These are phyloP conservation scores for Romanogobio albipinnatus DNA, from an alignment of 2,113 vertebrate species.

Conservation along the genomic window DNA sequence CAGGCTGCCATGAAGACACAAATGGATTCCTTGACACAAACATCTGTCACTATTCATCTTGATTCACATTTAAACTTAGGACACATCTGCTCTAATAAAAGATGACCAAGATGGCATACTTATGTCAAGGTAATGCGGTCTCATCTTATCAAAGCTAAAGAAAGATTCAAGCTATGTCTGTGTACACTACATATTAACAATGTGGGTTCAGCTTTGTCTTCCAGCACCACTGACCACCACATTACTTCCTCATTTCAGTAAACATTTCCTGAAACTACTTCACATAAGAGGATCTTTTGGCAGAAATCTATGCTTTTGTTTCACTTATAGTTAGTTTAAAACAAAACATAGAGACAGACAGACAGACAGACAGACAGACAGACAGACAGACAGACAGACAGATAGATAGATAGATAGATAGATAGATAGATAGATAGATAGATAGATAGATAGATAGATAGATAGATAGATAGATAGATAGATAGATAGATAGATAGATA, in stretches of 20 bases:
- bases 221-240: background rate
- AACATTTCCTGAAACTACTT: slow-evolving; percentile 51
- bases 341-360: background rate
- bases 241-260: slow-evolving; percentile 45
- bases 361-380: background rate
- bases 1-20: background rate
- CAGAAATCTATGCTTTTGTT: background rate
- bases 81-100: background rate
- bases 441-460: background rate
- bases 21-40: slow-evolving; percentile 3
- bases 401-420: background rate
- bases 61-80: background rate
- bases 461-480: background rate
- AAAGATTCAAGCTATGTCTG: background rate
- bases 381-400: fast-evolving
- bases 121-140: too few relatives aligned
- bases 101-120: background rate
- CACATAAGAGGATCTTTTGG: background rate
- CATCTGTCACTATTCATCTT: background rate
- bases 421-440: background rate
- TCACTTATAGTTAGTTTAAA: background rate
- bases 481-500: background rate
- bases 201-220: background rate
- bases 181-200: background rate
- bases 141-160: background rate